Evolutionary conservation across 2,797 vertebrate species (phyloP), one percentile per base, ranked within the genome.

Genomic region (Xiphophorus birchmanni): DNA sequence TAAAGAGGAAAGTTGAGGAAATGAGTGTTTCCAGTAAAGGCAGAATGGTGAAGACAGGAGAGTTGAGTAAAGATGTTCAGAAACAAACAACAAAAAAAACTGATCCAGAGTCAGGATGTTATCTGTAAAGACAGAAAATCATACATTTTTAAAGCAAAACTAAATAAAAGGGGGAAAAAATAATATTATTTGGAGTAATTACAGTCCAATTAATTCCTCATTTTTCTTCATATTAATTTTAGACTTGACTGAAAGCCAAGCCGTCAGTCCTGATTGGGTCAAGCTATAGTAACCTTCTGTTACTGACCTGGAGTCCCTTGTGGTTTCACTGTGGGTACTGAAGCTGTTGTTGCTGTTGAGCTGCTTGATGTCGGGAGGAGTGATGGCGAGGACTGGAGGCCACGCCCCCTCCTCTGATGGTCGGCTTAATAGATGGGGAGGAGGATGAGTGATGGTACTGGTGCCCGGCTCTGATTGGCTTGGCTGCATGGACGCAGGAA

Each of bases 381-480:
- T 96, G 96, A 84, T 97, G 93, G 60, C 95, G 93, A 48, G 97
- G 95, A 90, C 94, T 96, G 47, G 90, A 75, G 0, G 90, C 91
- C 3, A 92, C 94, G 54, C 93, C 95, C 3, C 97, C 97, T 69
- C 96, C 97, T 90, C 97, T 95, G 85, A 98, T 86, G 75, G 94
- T 82, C 0, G 96, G 94, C 73, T 95, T 94, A 0, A 96, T 90
- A 1, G 96, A 96, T 3, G 96, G 93, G 82, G 96, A 96, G 23
- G 96, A 95, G 47, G 90, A 82, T 0, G 94, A 96, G 21, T 95
- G 96, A 93, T 32, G 95, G 92, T 94, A 88, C 82, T 98, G 97
- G 84, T 98, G 97, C 32, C 98, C 98, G 0, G 98, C 97, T 90
- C 98, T 97, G 91, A 99, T 97, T 73, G 98, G 98, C 88, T 99